Percentiles rank a stretch among this genome's conserved stretches.
These are phyloP conservation scores for Hesperia comma DNA, from an alignment of 2,888 invertebrate genomes.

Conservation along the genomic window DNA sequence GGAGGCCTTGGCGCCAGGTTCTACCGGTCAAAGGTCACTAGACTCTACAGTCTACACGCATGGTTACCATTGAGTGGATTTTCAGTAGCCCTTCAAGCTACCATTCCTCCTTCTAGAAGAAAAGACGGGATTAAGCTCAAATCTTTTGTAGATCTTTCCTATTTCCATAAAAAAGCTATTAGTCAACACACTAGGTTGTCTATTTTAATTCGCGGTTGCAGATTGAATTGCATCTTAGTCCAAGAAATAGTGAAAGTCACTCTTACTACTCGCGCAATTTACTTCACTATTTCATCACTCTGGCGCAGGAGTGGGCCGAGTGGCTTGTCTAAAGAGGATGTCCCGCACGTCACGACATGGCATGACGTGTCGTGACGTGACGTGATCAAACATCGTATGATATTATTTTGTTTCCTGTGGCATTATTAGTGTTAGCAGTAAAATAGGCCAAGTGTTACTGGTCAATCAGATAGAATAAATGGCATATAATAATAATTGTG, in stretches of 20 bases:
- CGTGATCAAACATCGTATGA: background rate
- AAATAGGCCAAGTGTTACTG: background rate
- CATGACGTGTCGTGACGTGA: background rate
- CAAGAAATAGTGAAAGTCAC: constrained; percentile 10
- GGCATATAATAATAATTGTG: background rate
- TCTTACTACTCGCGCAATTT: background rate
- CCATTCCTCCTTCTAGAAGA: too few relatives aligned
- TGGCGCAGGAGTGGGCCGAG: background rate
- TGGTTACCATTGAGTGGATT: too few relatives aligned
- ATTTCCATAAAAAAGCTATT: background rate
- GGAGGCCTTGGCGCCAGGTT: too few relatives aligned
- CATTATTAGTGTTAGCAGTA: too few relatives aligned
- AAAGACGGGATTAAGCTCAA: too few relatives aligned
- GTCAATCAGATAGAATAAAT: too few relatives aligned
- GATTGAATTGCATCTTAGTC: background rate
- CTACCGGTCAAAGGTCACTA: too few relatives aligned
- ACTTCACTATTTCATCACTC: constrained; percentile 1
- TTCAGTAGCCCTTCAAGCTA: too few relatives aligned
- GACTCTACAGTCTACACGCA: too few relatives aligned
- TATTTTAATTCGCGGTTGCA: background rate
- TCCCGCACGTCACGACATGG: background rate
- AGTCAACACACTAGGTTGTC: background rate
- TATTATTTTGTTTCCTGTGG: background rate
- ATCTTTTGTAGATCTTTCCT: too few relatives aligned
- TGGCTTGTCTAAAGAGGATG: background rate